Evolutionary conservation across 2,888 invertebrate genomes (phyloP).

Genomic region (Acholoe squamosa): DNA sequence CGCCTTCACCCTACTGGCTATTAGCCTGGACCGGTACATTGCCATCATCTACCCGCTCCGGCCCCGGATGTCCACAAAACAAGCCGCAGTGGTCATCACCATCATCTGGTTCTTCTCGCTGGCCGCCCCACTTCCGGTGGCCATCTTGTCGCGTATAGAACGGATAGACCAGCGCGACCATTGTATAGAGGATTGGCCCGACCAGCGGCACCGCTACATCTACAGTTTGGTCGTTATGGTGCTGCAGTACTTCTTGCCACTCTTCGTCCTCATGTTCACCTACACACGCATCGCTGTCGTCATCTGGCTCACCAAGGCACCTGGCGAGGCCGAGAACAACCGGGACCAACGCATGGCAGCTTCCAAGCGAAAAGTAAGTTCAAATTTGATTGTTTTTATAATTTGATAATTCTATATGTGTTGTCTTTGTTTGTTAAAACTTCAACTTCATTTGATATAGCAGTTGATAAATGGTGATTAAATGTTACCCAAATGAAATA

Average conservation of each 20-base stretch:
- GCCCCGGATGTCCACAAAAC: slow-evolving; percentile 90
- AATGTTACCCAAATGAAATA: too few relatives aligned
- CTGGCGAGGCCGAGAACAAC: slow-evolving; percentile 93
- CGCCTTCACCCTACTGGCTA: slow-evolving; percentile 94
- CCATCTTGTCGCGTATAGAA: slow-evolving; percentile 87
- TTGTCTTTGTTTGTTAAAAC: too few relatives aligned
- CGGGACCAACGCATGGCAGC: slow-evolving; percentile 92
- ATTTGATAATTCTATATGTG: too few relatives aligned
- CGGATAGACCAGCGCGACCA: slow-evolving; percentile 35
- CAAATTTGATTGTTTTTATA: neutral
- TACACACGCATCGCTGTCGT: slow-evolving; percentile 93
- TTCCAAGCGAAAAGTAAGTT: slow-evolving; percentile 92
- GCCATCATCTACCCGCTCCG: slow-evolving; percentile 94
- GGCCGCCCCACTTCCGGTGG: slow-evolving; percentile 91
- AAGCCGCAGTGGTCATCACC: slow-evolving; percentile 88
- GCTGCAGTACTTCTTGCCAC: slow-evolving; percentile 93
- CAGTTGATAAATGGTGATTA: too few relatives aligned
- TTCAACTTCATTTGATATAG: too few relatives aligned
- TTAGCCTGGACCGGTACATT: slow-evolving; percentile 94
- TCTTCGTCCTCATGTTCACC: slow-evolving; percentile 92
- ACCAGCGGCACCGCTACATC: slow-evolving; percentile 80
- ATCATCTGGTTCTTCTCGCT: slow-evolving; percentile 91
- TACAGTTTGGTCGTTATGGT: slow-evolving; percentile 91
- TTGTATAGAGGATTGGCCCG: slow-evolving; percentile 74
- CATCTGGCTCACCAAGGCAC: slow-evolving; percentile 94